A percentile compares a stretch with the other conserved stretches of the same genome.
These are phyloP conservation scores for Aphyosemion australe DNA, from an alignment of 2,113 vertebrate genomes.

Conservation along the genomic window DNA sequence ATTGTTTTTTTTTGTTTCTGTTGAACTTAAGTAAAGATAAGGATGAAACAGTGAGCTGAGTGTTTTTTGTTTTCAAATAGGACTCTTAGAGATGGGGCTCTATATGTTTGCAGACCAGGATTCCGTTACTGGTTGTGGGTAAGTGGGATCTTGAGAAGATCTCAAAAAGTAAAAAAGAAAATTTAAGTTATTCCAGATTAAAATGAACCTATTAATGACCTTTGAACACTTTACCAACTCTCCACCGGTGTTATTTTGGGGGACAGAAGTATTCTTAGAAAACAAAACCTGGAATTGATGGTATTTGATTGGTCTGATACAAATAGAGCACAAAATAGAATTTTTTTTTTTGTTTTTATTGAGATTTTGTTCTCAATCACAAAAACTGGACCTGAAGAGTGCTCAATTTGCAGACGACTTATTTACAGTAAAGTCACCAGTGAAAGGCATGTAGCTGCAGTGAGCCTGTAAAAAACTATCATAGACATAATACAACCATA, in stretches of 20 bases:
- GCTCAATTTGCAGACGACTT: slow-evolving; percentile 55
- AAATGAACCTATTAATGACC: too few species aligned
- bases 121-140: too few species aligned
- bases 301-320: background rate
- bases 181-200: too few species aligned
- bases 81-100: too few species aligned
- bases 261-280: too few species aligned
- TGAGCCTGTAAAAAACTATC: slow-evolving; percentile 64
- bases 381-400: slow-evolving; percentile 60
- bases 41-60: background rate
- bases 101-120: too few species aligned
- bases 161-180: too few species aligned
- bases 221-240: too few species aligned
- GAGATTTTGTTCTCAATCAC: slow-evolving; percentile 55
- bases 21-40: slow-evolving; percentile 17
- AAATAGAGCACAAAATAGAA: background rate
- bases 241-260: too few species aligned
- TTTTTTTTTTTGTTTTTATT: slow-evolving; percentile 54
- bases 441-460: slow-evolving; percentile 55
- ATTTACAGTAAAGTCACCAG: slow-evolving; percentile 68
- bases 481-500: slow-evolving; percentile 46
- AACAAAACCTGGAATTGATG: background rate
- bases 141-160: too few species aligned
- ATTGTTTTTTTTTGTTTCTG: slow-evolving; percentile 4
- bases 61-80: background rate